Evolutionary conservation across 2,888 invertebrate species (phyloP), one percentile per base, ranked within the genome.

Genomic region (Polydrusus cervinus): DNA sequence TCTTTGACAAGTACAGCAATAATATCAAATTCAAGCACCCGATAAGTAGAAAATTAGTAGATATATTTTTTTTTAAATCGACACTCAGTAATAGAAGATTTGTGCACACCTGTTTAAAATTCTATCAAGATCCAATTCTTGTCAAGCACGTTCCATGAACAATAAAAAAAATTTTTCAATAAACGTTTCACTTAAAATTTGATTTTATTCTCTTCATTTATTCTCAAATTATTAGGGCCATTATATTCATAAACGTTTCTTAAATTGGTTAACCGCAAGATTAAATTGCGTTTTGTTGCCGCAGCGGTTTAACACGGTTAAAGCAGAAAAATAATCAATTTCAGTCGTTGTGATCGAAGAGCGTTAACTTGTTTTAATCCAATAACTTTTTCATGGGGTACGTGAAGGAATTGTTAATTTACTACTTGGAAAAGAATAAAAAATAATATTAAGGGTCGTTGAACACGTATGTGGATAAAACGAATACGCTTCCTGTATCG

Each of bases 271-370:
- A 49, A 70, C 74, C 74, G 20, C 74, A 69, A 74, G 65, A 70
- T 69, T 70, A 74, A 74, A 74, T 70, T 74, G 70, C 64, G 49
- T 67, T 73, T 57, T 25, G 64, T 74, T 69, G 68, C 68, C 74
- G 74, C 68, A 74, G 66, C 16, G 66, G 53, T 40, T 40, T 40
- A 66, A 72, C 72, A 60, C 16, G 18, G 64, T 74, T 67, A 74
- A 70, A 65, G 74, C 57, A 70, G 76, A 76, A 76, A 76, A 76
- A 76, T 73, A 76, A 73, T 76, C 70, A 70, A 73, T 73, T 69
- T 40, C 14, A 45, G 5, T 18, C 13, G 18, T 49, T 62, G 62
- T 72, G 72, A 64, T 76, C 71, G 55, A 55, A 51, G 51, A 60
- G 76, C 76, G 68, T 76, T 76, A 72, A 72, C 67, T 68, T 38